These are phyloP conservation scores for Catharus fuscescens DNA, from an alignment of 2,113 vertebrate species.

Conservation along the genomic window DNA sequence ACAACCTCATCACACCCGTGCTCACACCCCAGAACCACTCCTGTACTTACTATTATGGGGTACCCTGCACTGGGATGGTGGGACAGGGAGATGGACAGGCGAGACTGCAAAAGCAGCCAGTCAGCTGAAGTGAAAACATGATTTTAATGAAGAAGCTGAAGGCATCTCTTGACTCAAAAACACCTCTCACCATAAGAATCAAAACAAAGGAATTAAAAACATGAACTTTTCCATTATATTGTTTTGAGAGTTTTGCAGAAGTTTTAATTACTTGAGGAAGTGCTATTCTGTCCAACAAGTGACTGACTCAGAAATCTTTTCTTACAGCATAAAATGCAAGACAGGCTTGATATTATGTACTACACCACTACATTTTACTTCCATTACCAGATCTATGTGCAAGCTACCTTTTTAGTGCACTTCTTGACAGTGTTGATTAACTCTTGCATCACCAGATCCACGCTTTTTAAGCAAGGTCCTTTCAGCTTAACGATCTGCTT, in stretches of 20 bases:
- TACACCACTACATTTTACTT: neutral
- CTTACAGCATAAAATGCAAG: neutral
- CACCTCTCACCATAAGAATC: neutral
- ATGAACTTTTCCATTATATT: neutral
- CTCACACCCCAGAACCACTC: neutral
- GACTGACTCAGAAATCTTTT: neutral
- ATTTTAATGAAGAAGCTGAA: neutral
- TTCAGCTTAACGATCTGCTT: constrained; percentile 84
- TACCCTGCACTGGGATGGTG: neutral
- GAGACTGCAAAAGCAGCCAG: neutral
- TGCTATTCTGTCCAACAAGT: neutral
- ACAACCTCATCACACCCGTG: neutral
- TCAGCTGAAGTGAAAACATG: neutral
- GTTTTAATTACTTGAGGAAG: neutral
- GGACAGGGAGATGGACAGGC: neutral
- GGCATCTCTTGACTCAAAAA: neutral
- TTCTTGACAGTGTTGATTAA: constrained; percentile 83
- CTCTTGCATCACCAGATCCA: constrained; percentile 82
- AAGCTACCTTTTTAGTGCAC: constrained; percentile 79
- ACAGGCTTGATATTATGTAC: neutral
- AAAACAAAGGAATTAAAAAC: neutral
- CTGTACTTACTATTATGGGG: neutral
- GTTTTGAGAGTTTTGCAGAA: neutral
- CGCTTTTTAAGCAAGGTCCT: constrained; percentile 82
- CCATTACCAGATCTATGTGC: neutral